Conservation (phyloP, 1,140 invertebrate species). For the Antheraea pernyi region DNA sequence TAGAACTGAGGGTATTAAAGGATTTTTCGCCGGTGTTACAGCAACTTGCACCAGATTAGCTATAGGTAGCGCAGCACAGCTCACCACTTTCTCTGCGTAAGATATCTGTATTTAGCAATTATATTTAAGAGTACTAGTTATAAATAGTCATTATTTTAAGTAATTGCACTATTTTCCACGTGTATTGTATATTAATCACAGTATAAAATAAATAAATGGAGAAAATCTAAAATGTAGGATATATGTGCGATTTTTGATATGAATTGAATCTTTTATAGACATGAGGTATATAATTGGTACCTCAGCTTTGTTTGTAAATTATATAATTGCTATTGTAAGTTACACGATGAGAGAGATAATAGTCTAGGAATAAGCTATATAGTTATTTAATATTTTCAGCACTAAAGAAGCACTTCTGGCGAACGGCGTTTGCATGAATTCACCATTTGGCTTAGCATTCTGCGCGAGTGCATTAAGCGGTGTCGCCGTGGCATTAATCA, state of each 20-base stretch:
- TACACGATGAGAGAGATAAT: too few relatives aligned
- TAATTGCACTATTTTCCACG: too few relatives aligned
- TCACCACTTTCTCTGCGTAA: constrained; percentile 67
- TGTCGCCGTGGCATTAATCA: constrained; percentile 84
- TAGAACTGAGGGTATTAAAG: constrained; percentile 84
- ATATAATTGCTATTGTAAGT: too few relatives aligned
- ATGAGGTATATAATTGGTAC: too few relatives aligned
- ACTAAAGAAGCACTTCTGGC: constrained; percentile 80
- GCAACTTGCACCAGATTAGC: constrained; percentile 58
- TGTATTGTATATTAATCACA: too few relatives aligned
- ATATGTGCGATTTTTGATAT: too few relatives aligned
- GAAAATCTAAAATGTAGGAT: too few relatives aligned
- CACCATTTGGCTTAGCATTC: constrained; percentile 83
- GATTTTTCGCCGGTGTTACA: constrained; percentile 67
- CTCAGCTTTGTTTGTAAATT: too few relatives aligned
- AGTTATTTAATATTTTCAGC: constrained; percentile 35
- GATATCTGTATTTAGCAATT: constrained; percentile 10
- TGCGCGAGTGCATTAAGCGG: constrained; percentile 87
- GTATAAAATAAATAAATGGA: too few relatives aligned
- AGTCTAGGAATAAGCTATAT: neutral
- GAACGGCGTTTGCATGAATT: constrained; percentile 78
- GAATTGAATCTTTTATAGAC: too few relatives aligned
- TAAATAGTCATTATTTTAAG: too few relatives aligned
- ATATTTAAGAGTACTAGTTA: too few relatives aligned
- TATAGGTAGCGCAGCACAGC: constrained; percentile 60